phyloP scores from a whole-genome alignment of 2,797 vertebrate species.

The Prionace glauca region DNA sequence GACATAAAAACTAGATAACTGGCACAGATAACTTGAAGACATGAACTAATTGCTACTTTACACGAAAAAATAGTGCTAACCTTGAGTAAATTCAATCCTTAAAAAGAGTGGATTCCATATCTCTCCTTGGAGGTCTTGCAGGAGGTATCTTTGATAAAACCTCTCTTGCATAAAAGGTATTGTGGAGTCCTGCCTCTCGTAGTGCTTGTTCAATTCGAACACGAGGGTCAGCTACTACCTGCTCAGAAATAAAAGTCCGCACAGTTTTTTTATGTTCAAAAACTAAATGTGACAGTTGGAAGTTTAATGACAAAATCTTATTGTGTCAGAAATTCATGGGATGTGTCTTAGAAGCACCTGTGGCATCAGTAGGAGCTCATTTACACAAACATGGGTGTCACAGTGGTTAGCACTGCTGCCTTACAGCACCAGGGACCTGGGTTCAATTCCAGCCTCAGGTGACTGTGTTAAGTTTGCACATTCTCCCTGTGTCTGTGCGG shows the following conservation, averaged over 20 bases:
- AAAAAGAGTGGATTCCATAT: constrained; percentile 67
- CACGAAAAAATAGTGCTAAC: background rate
- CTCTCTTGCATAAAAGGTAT: constrained; percentile 71
- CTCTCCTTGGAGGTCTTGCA: constrained; percentile 72
- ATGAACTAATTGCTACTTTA: background rate
- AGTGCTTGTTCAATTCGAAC: constrained; percentile 78
- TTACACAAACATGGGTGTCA: background rate
- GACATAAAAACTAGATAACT: background rate
- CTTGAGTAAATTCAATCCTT: constrained; percentile 44
- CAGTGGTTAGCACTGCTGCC: too few relatives aligned
- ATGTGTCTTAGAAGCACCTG: background rate
- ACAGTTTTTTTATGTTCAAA: constrained; percentile 20
- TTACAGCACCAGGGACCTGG: too few relatives aligned
- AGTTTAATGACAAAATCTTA: background rate
- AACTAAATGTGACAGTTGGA: background rate
- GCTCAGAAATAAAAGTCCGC: constrained; percentile 48
- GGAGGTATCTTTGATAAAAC: constrained; percentile 71
- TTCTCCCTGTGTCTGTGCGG: too few relatives aligned
- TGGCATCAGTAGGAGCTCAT: too few relatives aligned
- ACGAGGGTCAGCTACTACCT: constrained; percentile 85
- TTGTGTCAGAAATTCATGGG: background rate
- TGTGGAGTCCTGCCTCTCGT: constrained; percentile 79
- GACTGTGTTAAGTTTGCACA: too few relatives aligned
- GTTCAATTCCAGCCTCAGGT: too few relatives aligned
- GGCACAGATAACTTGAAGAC: too few relatives aligned